A percentile compares a stretch with the other conserved stretches of the same genome.
phyloP scores from a whole-genome alignment of 2,113 vertebrate species.

The Genyomyrus donnyi region DNA sequence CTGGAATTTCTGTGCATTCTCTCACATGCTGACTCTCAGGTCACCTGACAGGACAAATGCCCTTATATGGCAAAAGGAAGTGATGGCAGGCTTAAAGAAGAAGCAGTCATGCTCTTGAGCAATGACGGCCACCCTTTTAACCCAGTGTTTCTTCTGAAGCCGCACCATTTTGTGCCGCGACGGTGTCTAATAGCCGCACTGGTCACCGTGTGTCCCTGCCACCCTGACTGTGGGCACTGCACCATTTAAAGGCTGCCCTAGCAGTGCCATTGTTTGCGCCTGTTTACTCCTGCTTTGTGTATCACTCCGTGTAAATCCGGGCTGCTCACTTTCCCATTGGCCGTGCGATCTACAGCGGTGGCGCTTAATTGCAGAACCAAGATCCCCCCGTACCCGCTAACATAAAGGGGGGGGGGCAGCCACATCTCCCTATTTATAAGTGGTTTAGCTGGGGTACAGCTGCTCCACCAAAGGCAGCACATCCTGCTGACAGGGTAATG shows the following conservation, averaged over 20 bases:
- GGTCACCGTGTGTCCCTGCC: not conserved
- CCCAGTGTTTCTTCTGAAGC: slow-evolving; percentile 24
- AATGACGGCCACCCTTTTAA: slow-evolving; percentile 23
- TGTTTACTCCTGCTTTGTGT: not conserved
- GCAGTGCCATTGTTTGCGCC: not conserved
- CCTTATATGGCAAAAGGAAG: slow-evolving; percentile 62
- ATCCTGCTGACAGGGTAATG: slow-evolving; percentile 57
- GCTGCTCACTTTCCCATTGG: not conserved
- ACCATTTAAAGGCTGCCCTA: not conserved
- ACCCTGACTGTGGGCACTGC: not conserved
- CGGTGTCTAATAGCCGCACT: not conserved
- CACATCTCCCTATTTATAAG: slow-evolving; percentile 59
- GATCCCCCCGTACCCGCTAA: slow-evolving; percentile 22
- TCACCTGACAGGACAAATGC: slow-evolving; percentile 66
- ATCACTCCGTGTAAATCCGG: not conserved
- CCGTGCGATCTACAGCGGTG: slow-evolving; percentile 9
- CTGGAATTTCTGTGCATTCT: slow-evolving; percentile 64
- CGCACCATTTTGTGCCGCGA: not conserved
- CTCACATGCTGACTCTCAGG: slow-evolving; percentile 52
- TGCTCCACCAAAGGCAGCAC: slow-evolving; percentile 53
- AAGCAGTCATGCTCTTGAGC: slow-evolving; percentile 37
- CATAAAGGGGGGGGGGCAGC: slow-evolving; percentile 35
- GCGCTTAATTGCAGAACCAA: not conserved
- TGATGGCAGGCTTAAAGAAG: slow-evolving; percentile 62
- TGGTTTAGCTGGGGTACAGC: slow-evolving; percentile 57